phyloP scores from a whole-genome alignment of 2,888 invertebrate genomes.

The Xanthorhoe designata region DNA sequence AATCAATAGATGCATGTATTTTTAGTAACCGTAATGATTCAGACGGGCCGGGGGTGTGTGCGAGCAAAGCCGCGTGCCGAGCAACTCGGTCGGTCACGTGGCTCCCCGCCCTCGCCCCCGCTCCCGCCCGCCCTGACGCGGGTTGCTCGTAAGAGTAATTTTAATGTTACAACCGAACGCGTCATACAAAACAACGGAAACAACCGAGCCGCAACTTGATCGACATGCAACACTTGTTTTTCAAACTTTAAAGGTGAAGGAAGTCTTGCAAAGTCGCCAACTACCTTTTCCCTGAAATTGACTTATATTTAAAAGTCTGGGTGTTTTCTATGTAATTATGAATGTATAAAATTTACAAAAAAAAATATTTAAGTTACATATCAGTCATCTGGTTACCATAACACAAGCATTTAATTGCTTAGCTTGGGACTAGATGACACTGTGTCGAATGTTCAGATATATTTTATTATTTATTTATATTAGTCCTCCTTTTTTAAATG shows the following conservation, averaged over 20 bases:
- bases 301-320: no score
- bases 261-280: not conserved
- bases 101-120: not conserved
- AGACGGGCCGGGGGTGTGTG: not conserved
- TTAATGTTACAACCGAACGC: not conserved
- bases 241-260: not conserved
- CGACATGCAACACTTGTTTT: no score
- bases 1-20: not conserved
- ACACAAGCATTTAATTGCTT: no score
- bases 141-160: not conserved
- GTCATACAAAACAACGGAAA: not conserved
- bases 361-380: no score
- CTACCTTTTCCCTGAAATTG: not conserved
- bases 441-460: no score
- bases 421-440: no score
- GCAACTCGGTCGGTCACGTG: slow-evolving; percentile 1
- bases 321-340: no score
- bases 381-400: no score
- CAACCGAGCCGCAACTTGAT: no score
- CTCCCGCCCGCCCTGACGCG: not conserved
- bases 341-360: no score
- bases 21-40: not conserved
- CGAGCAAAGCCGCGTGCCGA: not conserved
- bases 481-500: no score
- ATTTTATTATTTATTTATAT: no score